Evolutionary conservation across 92 coral and sea anemone genomes (phyloP).

Genomic region (Epizoanthus scotinus): DNA sequence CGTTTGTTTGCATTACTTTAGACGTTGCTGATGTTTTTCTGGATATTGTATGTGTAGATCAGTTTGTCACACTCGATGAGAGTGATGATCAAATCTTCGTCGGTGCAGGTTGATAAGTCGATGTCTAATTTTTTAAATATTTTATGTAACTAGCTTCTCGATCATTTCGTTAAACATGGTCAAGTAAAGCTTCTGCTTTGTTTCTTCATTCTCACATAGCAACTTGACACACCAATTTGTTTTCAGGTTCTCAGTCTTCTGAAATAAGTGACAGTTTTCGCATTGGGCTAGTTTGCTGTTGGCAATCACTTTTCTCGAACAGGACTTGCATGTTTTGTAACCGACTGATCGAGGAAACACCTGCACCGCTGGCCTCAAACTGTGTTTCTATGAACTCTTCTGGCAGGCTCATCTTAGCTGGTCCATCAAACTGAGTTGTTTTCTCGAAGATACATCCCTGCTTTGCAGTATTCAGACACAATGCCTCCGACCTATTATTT

Average conservation of each 20-base stretch:
- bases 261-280: not conserved
- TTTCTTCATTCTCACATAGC: not conserved
- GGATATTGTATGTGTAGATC: not conserved
- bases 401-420: not conserved
- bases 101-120: not conserved
- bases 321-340: conserved; percentile 1
- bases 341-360: conserved; percentile 1
- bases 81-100: not conserved
- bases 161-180: conserved; percentile 3
- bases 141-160: not conserved
- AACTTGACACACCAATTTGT: conserved; percentile 3
- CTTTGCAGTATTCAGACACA: conserved; percentile 2
- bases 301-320: conserved; percentile 1
- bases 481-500: not conserved
- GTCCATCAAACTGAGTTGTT: not conserved
- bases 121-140: not conserved
- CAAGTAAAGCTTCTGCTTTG: not conserved
- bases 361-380: conserved; percentile 4
- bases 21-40: conserved; percentile 1
- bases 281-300: not conserved
- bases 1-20: not conserved
- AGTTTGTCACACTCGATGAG: conserved; percentile 8
- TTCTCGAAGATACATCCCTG: not conserved
- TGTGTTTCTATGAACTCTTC: conserved; percentile 2
- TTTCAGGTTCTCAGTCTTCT: not conserved